Conservation (phyloP, 2,888 invertebrate genomes). For the Portevinia maculata region DNA sequence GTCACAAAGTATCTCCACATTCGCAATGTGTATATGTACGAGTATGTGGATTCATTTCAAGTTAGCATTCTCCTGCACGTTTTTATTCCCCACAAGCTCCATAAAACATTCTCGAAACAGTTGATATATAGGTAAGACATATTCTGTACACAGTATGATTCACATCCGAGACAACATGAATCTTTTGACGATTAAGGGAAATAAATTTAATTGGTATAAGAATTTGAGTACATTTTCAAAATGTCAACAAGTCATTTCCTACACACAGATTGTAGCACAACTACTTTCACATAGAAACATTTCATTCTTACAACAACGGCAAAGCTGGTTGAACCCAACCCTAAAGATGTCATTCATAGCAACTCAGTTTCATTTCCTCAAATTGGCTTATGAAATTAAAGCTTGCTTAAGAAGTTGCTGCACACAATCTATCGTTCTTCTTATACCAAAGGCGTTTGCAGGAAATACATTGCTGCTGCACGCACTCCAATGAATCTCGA, state of each 20-base stretch:
- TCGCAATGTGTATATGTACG: no score
- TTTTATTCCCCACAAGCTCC: no score
- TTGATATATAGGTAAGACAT: no score
- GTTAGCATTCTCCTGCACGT: no score
- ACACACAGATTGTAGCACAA: neutral
- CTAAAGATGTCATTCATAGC: slow-evolving; percentile 7
- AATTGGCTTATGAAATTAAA: slow-evolving; percentile 34
- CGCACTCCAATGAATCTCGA: neutral
- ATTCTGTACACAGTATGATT: neutral
- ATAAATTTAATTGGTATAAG: slow-evolving; percentile 24
- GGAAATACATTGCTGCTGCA: neutral
- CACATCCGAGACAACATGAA: neutral
- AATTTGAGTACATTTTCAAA: slow-evolving; percentile 6
- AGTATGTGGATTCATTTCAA: no score
- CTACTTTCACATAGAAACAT: neutral
- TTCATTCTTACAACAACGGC: neutral
- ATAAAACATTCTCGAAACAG: no score
- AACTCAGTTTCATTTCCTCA: slow-evolving; percentile 18
- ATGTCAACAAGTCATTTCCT: slow-evolving; percentile 7
- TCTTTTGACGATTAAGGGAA: neutral
- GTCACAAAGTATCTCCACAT: neutral
- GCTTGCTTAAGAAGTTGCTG: neutral
- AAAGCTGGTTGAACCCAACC: neutral
- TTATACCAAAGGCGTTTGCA: neutral
- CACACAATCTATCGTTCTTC: neutral